phyloP scores from a whole-genome alignment of 2,113 vertebrate species.

The Plectropomus leopardus region DNA sequence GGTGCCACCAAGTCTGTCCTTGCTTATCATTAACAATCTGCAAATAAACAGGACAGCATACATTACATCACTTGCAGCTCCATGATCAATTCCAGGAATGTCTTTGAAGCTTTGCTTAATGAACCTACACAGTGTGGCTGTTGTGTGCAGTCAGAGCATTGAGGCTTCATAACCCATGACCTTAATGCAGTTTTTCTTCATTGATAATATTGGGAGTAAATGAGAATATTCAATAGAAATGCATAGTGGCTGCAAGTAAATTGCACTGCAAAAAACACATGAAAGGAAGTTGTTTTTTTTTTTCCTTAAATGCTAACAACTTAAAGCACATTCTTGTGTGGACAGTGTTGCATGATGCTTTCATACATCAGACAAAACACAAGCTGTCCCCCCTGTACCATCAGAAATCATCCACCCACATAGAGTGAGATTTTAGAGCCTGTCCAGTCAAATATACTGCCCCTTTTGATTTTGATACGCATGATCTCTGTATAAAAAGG shows the following conservation, averaged over 20 bases:
- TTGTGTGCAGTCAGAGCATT: slow-evolving; percentile 54
- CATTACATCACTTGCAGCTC: slow-evolving; percentile 85
- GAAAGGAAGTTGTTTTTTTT: slow-evolving; percentile 26
- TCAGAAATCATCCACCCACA: slow-evolving; percentile 29
- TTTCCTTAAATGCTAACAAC: background rate
- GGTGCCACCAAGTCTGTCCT: slow-evolving; percentile 84
- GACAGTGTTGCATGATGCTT: slow-evolving; percentile 12
- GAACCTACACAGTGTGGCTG: slow-evolving; percentile 69
- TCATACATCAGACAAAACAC: slow-evolving; percentile 30
- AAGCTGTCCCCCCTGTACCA: background rate
- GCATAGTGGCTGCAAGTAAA: background rate
- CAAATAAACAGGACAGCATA: slow-evolving; percentile 85
- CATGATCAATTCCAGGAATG: slow-evolving; percentile 84
- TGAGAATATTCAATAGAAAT: slow-evolving; percentile 27
- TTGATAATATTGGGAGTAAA: slow-evolving; percentile 26
- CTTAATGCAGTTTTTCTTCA: slow-evolving; percentile 48
- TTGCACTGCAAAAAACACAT: background rate
- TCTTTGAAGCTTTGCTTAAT: slow-evolving; percentile 84
- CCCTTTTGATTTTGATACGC: slow-evolving; percentile 70
- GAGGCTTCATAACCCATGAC: slow-evolving; percentile 63
- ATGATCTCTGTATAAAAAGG: slow-evolving; percentile 62
- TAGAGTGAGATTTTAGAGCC: slow-evolving; percentile 47
- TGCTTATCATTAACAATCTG: slow-evolving; percentile 86
- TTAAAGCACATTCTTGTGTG: background rate
- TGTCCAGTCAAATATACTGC: slow-evolving; percentile 51